Base-by-base conservation (phyloP, 2,797 vertebrate genomes). In the Crocodylus rhombifer region DNA sequence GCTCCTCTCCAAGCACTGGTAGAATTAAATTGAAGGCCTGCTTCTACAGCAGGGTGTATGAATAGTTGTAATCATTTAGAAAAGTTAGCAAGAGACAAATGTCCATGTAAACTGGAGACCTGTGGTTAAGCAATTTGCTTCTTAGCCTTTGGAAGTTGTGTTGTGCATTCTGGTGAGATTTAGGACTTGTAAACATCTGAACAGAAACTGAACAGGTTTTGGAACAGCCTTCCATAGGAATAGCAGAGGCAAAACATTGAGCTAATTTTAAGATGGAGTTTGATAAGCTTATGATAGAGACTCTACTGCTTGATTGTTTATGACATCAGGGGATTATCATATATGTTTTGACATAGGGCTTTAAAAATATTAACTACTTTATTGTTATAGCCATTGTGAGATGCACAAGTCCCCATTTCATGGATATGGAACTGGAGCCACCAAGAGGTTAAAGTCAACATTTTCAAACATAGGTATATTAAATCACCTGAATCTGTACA, bases 401-500 rank as follows among this genome's bases (percentile, higher is more conserved):
- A 80, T 87, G 91, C 30, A 89, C 67, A 42, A 84, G 10, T 30
- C 80, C 89, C 80, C 26, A 71, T 91, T 96, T 96, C 92, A 89
- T 77, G 64, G 71, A 20, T 36, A n/a, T 94, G 92, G 87, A 97
- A 96, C 92, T 74, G 28, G 14, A 92, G 69, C 64, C 82, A 90
- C 1, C 51, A 55, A 81, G 60, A 17, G 13, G 14, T 65, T 90
- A 62, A 87, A 73, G 78, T 23, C 30, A 73, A 73, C 7, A 26
- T 16, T 51, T 73, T 73, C 69, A 73, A 51, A 73, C 51, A 4
- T 71, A 36, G 69, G 69, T 73, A 57, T 87, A 95, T 94, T 95
- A 96, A 97, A 96, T 77, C 95, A 73, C 94, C 95, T 79, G 91
- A 93, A 93, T 95, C 95, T 94, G 94, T 95, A 80, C 7, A 25